Percentiles rank a stretch among this genome's conserved stretches.
These are phyloP conservation scores for Ornithoptera alexandrae DNA, from an alignment of 2,888 invertebrate genomes.

Conservation along the genomic window DNA sequence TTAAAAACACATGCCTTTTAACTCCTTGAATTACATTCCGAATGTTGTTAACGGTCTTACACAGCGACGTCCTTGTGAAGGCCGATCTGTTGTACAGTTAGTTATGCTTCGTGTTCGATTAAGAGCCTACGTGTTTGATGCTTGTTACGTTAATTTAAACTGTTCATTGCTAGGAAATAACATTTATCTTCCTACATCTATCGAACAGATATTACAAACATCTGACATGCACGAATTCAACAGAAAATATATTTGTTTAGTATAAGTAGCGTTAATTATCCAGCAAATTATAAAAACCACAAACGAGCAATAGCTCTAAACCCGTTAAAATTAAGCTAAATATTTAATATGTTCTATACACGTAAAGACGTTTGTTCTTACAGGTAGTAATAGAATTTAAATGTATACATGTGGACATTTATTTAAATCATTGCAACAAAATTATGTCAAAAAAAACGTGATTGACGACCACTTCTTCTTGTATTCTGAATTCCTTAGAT, in stretches of 20 bases:
- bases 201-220: constrained; percentile 69
- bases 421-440: background rate
- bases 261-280: constrained; percentile 13
- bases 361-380: background rate
- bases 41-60: constrained; percentile 50
- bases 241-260: constrained; percentile 35
- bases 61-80: constrained; percentile 67
- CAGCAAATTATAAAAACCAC: constrained; percentile 8
- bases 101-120: constrained; percentile 51
- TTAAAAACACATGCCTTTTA: background rate
- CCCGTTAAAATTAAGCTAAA: too few species aligned
- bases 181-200: constrained; percentile 70
- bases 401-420: background rate
- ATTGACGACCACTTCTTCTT: background rate
- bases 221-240: constrained; percentile 64
- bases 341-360: background rate
- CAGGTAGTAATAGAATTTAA: background rate
- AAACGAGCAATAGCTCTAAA: constrained; percentile 1
- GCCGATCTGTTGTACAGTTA: constrained; percentile 56
- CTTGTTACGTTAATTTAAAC: constrained; percentile 60
- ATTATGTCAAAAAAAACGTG: background rate
- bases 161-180: constrained; percentile 69
- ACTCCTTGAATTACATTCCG: constrained; percentile 36
- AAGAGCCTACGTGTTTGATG: constrained; percentile 52
- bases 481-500: background rate